Evolutionary conservation across 2,888 invertebrate species (phyloP), one percentile per base, ranked within the genome.

Genomic region (Dryococelus australis): DNA sequence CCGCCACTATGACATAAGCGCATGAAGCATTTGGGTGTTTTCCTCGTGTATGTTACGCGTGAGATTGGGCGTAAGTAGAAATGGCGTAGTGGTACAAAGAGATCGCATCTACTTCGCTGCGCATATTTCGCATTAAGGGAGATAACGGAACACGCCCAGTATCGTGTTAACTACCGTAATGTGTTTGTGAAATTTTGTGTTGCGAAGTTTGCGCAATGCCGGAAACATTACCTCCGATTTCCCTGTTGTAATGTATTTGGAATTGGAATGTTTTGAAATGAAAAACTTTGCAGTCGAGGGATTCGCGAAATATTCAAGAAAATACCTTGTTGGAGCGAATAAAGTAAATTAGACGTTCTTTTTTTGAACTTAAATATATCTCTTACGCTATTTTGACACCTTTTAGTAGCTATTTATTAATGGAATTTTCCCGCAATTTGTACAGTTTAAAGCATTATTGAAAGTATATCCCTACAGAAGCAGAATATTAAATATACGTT

Each of bases 401-500:
- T 24, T 20, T 10, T 65, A 9, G 20, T 20, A 8, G n/a, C 24
- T 9, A 65, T n/a, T 65, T 8, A 16, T n/a, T n/a, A 8, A 8
- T n/a, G n/a, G 65, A 24, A 65, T n/a, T 65, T 65, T 65, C n/a
- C 65, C 65, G 65, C 20, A 65, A 65, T 65, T 65, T n/a, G 65
- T 83, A 83, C 79, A 24, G 12, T 83, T 27, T 28, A 9, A 20
- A 35, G n/a, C 13, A 26, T 83, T 83, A 79, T 27, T 79, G 79
- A 83, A 83, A 87, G 90, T 90, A 90, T 90, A 90, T 91, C 91
- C 91, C 90, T 28, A 20, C 35, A 83, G 43, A 5, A 28, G 83
- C n/a, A 83, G 83, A 83, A 28, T 20, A 83, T 12, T 26, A 90
- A 92, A 91, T 91, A 91, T 89, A 94, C 93, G 94, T 94, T 95